Conservation (phyloP, 2,113 vertebrate genomes). For the Microcebus jonahi region DNA sequence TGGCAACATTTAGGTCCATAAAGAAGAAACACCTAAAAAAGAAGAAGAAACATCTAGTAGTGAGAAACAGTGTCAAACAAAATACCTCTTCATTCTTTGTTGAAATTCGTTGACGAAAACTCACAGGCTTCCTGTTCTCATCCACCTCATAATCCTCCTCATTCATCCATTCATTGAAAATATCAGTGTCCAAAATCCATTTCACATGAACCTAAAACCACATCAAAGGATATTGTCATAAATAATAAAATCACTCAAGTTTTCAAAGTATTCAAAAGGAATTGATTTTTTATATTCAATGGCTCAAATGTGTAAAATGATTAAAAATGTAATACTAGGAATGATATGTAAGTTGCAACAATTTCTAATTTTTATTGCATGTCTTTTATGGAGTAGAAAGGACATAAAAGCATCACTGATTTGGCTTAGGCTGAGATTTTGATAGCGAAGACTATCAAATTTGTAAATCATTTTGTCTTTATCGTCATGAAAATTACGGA, state of each 20-base stretch:
- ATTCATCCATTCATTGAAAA: constrained; percentile 99
- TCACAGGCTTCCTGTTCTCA: constrained; percentile 94
- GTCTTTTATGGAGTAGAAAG: not conserved
- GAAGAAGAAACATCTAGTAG: not conserved
- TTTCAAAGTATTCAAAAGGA: not conserved
- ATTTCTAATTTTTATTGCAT: not conserved
- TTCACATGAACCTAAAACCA: constrained; percentile 92
- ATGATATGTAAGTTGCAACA: not conserved
- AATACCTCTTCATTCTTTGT: constrained; percentile 96
- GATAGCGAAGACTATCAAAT: not conserved
- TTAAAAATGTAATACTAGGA: not conserved
- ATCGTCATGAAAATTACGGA: not conserved
- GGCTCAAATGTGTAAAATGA: not conserved
- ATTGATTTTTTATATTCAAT: not conserved
- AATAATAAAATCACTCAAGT: not conserved
- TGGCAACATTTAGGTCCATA: not conserved
- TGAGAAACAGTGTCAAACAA: constrained; percentile 3
- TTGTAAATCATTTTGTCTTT: not conserved
- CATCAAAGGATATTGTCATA: rapidly evolving
- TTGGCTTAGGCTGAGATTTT: not conserved
- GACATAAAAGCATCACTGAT: not conserved
- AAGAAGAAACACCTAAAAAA: not conserved
- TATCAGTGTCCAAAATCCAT: constrained; percentile 96
- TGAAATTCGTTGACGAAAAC: constrained; percentile 93
- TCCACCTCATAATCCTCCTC: constrained; percentile 99